Evolutionary conservation across 2,888 invertebrate genomes (phyloP).

Genomic region (Pseudococcus longispinus): DNA sequence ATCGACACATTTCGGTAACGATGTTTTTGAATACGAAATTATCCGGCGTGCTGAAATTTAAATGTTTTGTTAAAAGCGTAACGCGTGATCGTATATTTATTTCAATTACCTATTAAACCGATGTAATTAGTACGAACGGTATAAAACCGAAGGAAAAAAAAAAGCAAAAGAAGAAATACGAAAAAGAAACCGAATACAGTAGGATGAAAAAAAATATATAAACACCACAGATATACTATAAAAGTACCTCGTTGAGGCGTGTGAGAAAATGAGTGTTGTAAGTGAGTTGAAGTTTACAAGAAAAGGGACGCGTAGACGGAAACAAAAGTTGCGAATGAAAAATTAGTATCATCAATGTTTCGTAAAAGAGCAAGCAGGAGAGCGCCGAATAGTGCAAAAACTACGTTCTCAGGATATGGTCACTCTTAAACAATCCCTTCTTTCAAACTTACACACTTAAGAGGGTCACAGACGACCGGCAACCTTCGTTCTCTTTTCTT

Average conservation of each 20-base stretch:
- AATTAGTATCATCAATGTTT: conserved; percentile 56
- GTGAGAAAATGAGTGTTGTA: conserved; percentile 54
- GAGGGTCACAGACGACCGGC: conserved; percentile 52
- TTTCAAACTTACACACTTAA: conserved; percentile 52
- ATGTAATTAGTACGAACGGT: background rate
- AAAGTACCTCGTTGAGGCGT: background rate
- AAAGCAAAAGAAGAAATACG: background rate
- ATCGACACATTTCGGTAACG: conserved; percentile 25
- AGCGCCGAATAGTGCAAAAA: conserved; percentile 47
- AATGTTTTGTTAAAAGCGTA: background rate
- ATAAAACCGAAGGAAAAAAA: background rate
- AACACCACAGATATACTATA: background rate
- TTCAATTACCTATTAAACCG: background rate
- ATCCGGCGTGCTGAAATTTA: conserved; percentile 2
- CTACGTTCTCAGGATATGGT: conserved; percentile 53
- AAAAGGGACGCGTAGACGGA: conserved; percentile 52
- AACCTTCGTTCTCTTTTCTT: conserved; percentile 52
- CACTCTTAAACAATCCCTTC: conserved; percentile 55
- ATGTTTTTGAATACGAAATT: conserved; percentile 14
- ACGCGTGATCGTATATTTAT: background rate
- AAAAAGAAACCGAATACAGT: background rate
- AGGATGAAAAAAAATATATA: background rate
- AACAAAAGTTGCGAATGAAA: conserved; percentile 52
- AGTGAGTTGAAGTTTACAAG: conserved; percentile 51
- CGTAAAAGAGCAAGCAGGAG: background rate